Base-by-base conservation (phyloP, 2,888 invertebrate genomes). In the Priocnemis perturbator region DNA sequence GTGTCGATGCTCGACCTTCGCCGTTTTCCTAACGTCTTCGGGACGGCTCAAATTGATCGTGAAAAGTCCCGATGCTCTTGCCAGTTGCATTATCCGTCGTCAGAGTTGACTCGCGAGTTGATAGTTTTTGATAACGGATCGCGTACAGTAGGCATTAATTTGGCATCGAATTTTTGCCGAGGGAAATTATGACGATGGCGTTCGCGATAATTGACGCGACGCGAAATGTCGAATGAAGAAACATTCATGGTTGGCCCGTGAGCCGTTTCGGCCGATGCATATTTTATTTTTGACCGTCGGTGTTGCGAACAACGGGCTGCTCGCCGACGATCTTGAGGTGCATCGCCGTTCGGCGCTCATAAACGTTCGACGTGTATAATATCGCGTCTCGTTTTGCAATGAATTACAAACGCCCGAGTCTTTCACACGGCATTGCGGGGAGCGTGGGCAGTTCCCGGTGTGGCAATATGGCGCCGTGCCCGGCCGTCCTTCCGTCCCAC, bases 401-500 rank as follows among this genome's bases (percentile, higher is more conserved):
- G 69, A 71, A 72, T 76, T 64, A 70, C 65, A 70, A 76, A 77
- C 56, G 66, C 52, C 53, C 69, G 66, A 47, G 52, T 50, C 59
- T 77, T 76, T 77, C 77, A 58, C 77, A 77, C 71, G 74, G 71
- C 69, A 30, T 60, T 65, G 74, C 66, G 60, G 53, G 59, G 53
- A 69, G 76, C 77, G 77, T 77, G 71, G 77, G 77, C 60, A 69
- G 73, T 15, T 14, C 20, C 20, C 2, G 65, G 60, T 77, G 76
- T 74, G 62, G 78, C 63, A 79, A 81, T 78, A 78, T 79, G 79
- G 79, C 77, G 79, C 76, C 78, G 76, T 74, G 75, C 71, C 76
- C 65, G 75, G 68, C 73, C 80, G 83, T 81, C 84, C 79, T 83
- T 84, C 67, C 80, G 73, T 75, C 77, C 76, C 74, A 77, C 76